phyloP scores from a whole-genome alignment of 2,797 vertebrate species.

The Kryptopterus vitreolus region DNA sequence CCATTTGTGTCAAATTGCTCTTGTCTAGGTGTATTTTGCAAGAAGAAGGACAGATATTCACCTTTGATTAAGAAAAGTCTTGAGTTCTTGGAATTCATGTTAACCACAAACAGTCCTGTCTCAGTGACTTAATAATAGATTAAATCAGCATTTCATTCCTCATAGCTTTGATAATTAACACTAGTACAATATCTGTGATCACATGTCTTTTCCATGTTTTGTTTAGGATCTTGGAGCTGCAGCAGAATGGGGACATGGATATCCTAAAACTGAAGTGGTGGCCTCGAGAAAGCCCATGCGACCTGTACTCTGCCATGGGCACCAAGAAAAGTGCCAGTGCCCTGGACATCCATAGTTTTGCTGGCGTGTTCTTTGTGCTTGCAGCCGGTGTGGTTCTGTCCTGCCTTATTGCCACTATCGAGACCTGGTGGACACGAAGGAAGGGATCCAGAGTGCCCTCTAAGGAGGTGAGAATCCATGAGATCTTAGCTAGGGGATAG shows the following conservation, averaged over 20 bases:
- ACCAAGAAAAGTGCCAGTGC: conserved; percentile 87
- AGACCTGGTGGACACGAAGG: conserved; percentile 97
- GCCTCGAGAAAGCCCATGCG: conserved; percentile 93
- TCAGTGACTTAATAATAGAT: not conserved
- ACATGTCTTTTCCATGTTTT: conserved; percentile 6
- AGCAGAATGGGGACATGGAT: conserved; percentile 97
- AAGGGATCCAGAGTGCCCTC: conserved; percentile 96
- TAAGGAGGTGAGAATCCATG: conserved; percentile 86
- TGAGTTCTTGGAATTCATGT: too few relatives aligned
- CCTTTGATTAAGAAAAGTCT: too few relatives aligned
- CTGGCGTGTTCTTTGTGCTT: conserved; percentile 96
- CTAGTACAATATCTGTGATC: not conserved
- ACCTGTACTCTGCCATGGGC: conserved; percentile 89
- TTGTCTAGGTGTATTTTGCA: not conserved
- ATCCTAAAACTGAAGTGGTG: conserved; percentile 97
- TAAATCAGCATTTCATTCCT: not conserved
- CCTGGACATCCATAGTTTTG: conserved; percentile 97
- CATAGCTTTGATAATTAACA: not conserved
- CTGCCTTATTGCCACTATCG: conserved; percentile 97
- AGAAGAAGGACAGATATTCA: not conserved
- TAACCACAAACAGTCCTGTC: too few relatives aligned
- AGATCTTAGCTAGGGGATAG: not conserved
- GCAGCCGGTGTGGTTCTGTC: conserved; percentile 95
- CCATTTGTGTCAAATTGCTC: not conserved
- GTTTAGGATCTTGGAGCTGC: conserved; percentile 93